Evolutionary conservation across 30 jellyfish, hydroid and myxozoan genomes (phyloP), one percentile per base, ranked within the genome.

Genomic region (Morbakka virulenta): DNA sequence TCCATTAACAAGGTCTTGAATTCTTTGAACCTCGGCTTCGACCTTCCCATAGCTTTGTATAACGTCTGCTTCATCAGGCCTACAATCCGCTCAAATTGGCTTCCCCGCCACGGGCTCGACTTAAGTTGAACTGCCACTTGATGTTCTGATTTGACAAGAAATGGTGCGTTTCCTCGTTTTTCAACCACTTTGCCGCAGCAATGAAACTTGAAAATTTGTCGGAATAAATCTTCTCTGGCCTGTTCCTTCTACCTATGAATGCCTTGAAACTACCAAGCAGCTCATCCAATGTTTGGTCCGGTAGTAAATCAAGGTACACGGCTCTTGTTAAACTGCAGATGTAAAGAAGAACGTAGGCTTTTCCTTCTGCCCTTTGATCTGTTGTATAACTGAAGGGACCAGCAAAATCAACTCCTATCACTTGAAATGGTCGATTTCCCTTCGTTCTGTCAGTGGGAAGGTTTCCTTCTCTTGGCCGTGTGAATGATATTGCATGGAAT

Each of bases 101-200:
- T 84, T 2, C 86, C 95, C 95, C 95, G 76, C 90, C 95, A 84
- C 26, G 90, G 80, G 20, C 86, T 89, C n/a, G 29, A n/a, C n/a
- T n/a, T n/a, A n/a, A n/a, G n/a, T n/a, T n/a, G n/a, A n/a, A n/a
- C n/a, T n/a, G n/a, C n/a, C n/a, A n/a, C n/a, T n/a, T n/a, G n/a
- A n/a, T n/a, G n/a, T n/a, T n/a, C n/a, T n/a, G n/a, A n/a, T n/a
- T 17, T 27, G 82, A 52, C 61, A 85, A 77, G 34, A n/a, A 85
- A 67, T 76, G 82, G 31, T 85, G 86, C 22, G 77, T 52, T 27
- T 12, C 23, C 49, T 76, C 95, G 36, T 12, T 41, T 64, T 85
- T 47, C 20, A 83, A 49, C 89, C 84, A 73, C 64, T 49, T 83
- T 64, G 83, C 76, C 21, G 89, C 83, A 30, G 95, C 82, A 12